Conservation (phyloP, 2,797 vertebrate species). For the Sandelia bainsii region DNA sequence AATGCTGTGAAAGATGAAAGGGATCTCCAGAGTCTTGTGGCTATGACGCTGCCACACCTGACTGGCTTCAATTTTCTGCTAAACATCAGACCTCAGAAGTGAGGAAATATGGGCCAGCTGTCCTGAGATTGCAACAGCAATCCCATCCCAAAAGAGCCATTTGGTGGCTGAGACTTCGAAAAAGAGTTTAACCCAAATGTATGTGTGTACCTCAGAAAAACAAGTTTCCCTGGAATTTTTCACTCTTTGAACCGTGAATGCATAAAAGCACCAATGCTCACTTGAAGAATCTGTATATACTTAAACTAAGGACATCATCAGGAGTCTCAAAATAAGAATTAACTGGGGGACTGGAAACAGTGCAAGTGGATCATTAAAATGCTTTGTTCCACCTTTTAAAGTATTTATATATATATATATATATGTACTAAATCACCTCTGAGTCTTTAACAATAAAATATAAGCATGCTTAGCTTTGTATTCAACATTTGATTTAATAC, state of each 20-base stretch:
- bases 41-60: constrained; percentile 40
- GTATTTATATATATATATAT: neutral
- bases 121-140: constrained; percentile 35
- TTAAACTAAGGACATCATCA: neutral
- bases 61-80: constrained; percentile 66
- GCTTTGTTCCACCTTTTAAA: neutral
- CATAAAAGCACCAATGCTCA: neutral
- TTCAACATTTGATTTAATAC: constrained; percentile 22
- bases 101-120: constrained; percentile 35
- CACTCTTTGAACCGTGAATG: constrained; percentile 9
- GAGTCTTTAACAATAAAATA: neutral
- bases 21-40: constrained; percentile 29
- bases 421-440: neutral
- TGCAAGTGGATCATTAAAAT: neutral
- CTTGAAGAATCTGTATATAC: neutral
- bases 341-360: neutral
- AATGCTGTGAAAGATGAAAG: constrained; percentile 50
- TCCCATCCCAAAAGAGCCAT: constrained; percentile 16
- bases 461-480: neutral
- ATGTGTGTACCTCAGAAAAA: constrained; percentile 19
- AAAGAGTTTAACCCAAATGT: constrained; percentile 11
- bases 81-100: constrained; percentile 49
- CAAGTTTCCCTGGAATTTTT: neutral
- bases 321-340: neutral
- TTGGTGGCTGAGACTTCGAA: constrained; percentile 30